Conservation (phyloP, 2,888 invertebrate species). For the Agonum fuliginosum region DNA sequence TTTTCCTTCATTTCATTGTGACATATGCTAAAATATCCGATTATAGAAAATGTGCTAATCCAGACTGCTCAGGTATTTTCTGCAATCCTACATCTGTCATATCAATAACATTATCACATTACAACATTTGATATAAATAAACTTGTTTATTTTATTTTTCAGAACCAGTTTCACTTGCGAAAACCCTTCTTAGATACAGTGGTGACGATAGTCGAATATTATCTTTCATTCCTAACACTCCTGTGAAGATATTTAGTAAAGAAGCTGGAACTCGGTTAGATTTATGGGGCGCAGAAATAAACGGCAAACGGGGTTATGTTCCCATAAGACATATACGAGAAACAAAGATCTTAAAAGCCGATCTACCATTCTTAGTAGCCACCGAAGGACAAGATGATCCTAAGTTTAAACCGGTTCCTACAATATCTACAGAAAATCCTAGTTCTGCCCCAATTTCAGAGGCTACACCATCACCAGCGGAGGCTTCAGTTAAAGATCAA, state of each 20-base stretch:
- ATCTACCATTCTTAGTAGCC: slow-evolving; percentile 71
- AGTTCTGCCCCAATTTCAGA: slow-evolving; percentile 11
- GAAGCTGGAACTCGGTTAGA: slow-evolving; percentile 78
- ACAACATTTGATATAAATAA: slow-evolving; percentile 63
- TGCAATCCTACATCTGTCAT: slow-evolving; percentile 68
- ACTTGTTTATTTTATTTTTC: slow-evolving; percentile 68
- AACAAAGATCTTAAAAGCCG: slow-evolving; percentile 73
- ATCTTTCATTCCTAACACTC: slow-evolving; percentile 76
- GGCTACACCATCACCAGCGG: background rate
- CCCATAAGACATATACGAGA: slow-evolving; percentile 78
- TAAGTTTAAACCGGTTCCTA: slow-evolving; percentile 58
- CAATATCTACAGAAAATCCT: slow-evolving; percentile 63
- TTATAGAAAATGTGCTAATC: slow-evolving; percentile 82
- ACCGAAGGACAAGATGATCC: slow-evolving; percentile 67
- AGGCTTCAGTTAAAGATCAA: slow-evolving; percentile 39
- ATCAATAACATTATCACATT: slow-evolving; percentile 65
- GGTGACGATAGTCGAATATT: slow-evolving; percentile 76
- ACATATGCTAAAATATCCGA: slow-evolving; percentile 76
- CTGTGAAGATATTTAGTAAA: slow-evolving; percentile 82
- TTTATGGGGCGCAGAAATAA: slow-evolving; percentile 82
- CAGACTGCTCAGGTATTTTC: slow-evolving; percentile 80
- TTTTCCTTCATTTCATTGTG: slow-evolving; percentile 68
- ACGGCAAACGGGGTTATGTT: slow-evolving; percentile 81
- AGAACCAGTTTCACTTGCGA: slow-evolving; percentile 80
- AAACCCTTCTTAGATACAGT: slow-evolving; percentile 76